A percentile compares a stretch with the other conserved stretches of the same genome.
Evolutionary conservation across 2,113 vertebrate species (phyloP).

Genomic region (Perca schrenkii): DNA sequence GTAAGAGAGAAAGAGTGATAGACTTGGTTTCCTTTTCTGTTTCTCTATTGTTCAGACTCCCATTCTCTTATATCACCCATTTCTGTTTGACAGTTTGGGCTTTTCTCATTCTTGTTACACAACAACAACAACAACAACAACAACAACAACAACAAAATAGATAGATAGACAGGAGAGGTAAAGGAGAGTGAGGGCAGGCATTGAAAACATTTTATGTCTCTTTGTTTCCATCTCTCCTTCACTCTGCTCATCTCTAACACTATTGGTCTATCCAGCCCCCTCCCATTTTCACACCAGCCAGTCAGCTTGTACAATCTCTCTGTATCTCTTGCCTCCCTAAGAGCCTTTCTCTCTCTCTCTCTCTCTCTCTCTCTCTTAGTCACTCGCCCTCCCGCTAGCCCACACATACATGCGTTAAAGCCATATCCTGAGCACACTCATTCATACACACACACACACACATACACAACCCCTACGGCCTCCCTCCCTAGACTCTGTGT

Average conservation of each 20-base stretch:
- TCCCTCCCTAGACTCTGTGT: conserved; percentile 24
- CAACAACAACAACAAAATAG: not conserved
- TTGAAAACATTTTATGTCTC: conserved; percentile 40
- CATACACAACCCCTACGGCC: conserved; percentile 39
- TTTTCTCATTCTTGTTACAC: conserved; percentile 27
- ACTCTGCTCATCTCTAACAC: conserved; percentile 55
- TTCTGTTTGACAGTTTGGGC: conserved; percentile 33
- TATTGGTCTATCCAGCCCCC: conserved; percentile 69
- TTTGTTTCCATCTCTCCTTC: conserved; percentile 77
- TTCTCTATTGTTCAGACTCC: not conserved
- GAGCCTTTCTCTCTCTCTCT: conserved; percentile 36
- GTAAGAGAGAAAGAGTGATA: not conserved
- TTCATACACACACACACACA: conserved; percentile 28
- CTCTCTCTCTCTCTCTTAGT: conserved; percentile 41
- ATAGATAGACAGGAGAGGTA: conserved; percentile 31
- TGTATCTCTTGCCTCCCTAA: conserved; percentile 52
- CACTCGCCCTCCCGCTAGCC: conserved; percentile 39
- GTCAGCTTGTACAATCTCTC: conserved; percentile 66
- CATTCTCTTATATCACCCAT: not conserved
- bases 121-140: conserved; percentile 2
- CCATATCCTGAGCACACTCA: conserved; percentile 40
- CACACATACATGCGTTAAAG: conserved; percentile 57
- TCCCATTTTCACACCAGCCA: conserved; percentile 73
- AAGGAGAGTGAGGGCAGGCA: conserved; percentile 35
- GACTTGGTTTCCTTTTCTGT: not conserved